Evolutionary conservation across 2,797 vertebrate species (phyloP), one percentile per base, ranked within the genome.

Genomic region (Cetoscarus ocellatus): DNA sequence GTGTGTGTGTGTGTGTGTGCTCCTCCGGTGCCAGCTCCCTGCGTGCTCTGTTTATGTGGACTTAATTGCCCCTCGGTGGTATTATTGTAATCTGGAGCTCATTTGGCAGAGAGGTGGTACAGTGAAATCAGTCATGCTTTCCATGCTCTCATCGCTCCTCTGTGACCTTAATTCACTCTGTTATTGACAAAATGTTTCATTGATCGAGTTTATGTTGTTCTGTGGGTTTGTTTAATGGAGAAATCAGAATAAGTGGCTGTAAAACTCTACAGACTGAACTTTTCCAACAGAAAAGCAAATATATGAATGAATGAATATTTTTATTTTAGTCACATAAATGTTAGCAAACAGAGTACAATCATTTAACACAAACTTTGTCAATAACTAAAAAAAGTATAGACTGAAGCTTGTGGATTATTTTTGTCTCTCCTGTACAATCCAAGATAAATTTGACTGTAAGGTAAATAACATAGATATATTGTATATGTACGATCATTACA

Each of bases 61-160:
- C 77, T 80, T 92, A 90, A 91, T 91, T 92, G 78, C 85, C 70
- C 61, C 50, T 80, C 78, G 43, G 82, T 83, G 80, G 84, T 86
- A 82, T 92, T 92, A 91, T 88, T 91, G 82, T 91, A 92, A 92
- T 92, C 89, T 92, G 87, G 85, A 92, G 80, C 90, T 90, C 73
- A 85, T 91, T 89, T 91, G 86, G 88, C 79, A 40, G 48, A 73
- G 67, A 49, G 48, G 63, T 67, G 61, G 72, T 48, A 42, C 74
- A 70, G 38, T 83, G 79, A 90, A 88, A 75, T 80, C 71, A 56
- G 54, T 71, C 65, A 60, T 52, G 66, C 43, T 89, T 90, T 86
- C 82, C 85, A 85, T 85, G 61, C 55, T 11, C 84, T 88, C 87
- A 80, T 86, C 80, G 50, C 36, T 52, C 61, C 79, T 71, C 65